Conservation (phyloP, 2,113 vertebrate genomes). For the Grammomys dolichurus region DNA sequence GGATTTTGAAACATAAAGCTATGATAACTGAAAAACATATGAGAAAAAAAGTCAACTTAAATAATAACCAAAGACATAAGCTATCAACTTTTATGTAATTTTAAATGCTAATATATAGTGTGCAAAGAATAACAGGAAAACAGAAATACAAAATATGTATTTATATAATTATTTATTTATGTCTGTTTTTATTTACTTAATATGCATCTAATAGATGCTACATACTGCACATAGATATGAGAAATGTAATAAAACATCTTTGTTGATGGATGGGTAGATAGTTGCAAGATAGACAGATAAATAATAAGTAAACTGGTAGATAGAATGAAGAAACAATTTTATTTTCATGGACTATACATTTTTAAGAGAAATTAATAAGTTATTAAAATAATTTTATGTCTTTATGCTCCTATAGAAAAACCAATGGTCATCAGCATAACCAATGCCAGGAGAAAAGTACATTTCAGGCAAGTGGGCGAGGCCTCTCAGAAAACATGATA, state of each 20-base stretch:
- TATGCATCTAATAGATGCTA: neutral
- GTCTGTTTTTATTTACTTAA: neutral
- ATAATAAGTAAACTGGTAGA: neutral
- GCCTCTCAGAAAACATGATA: neutral
- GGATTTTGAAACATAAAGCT: neutral
- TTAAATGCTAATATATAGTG: neutral
- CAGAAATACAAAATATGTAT: neutral
- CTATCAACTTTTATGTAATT: constrained; percentile 3
- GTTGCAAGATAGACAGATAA: neutral
- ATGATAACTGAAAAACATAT: neutral
- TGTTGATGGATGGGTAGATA: neutral
- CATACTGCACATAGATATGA: neutral
- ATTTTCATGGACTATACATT: neutral
- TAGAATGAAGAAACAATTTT: constrained; percentile 3
- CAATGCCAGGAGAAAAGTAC: neutral
- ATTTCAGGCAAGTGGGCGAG: neutral
- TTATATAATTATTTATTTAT: no score
- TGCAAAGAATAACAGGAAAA: neutral
- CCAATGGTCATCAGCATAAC: neutral
- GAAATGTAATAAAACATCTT: neutral
- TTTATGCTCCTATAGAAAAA: neutral
- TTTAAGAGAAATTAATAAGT: neutral
- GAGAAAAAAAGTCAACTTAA: neutral
- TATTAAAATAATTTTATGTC: neutral
- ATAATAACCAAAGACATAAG: neutral